phyloP scores from a whole-genome alignment of 2,797 vertebrate genomes.

The Halcyon leucocephala region DNA sequence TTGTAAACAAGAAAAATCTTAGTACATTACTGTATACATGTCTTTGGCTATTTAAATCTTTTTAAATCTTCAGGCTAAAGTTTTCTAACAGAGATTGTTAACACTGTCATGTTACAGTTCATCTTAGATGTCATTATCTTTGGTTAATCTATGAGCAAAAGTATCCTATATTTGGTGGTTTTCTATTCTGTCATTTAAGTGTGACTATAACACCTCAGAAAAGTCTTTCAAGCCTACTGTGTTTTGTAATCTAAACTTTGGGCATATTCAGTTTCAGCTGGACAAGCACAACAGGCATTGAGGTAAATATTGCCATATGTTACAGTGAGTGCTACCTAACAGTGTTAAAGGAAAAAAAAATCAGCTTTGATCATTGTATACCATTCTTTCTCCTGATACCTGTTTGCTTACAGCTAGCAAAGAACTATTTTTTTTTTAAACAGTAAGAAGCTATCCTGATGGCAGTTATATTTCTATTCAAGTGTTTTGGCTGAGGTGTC shows the following conservation, averaged over 20 bases:
- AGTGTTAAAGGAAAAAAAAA: background rate
- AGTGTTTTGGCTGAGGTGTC: background rate
- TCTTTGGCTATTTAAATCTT: background rate
- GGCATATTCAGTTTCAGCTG: background rate
- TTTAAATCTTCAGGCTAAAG: background rate
- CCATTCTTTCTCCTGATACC: background rate
- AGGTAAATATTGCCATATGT: background rate
- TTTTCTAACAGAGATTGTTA: background rate
- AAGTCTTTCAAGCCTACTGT: background rate
- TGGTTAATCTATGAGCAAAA: background rate
- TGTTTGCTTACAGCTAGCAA: background rate
- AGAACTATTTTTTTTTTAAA: background rate
- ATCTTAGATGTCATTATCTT: background rate
- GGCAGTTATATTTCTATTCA: background rate
- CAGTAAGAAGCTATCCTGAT: background rate
- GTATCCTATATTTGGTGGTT: background rate
- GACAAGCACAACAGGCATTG: background rate
- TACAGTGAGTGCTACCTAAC: background rate
- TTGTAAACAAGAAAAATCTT: background rate
- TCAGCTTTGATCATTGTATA: background rate
- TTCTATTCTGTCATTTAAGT: background rate
- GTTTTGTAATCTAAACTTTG: background rate
- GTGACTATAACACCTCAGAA: background rate
- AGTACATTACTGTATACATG: background rate
- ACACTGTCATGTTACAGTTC: background rate